phyloP scores from a whole-genome alignment of 2,113 vertebrate genomes.

The Megaceryle maxima region DNA sequence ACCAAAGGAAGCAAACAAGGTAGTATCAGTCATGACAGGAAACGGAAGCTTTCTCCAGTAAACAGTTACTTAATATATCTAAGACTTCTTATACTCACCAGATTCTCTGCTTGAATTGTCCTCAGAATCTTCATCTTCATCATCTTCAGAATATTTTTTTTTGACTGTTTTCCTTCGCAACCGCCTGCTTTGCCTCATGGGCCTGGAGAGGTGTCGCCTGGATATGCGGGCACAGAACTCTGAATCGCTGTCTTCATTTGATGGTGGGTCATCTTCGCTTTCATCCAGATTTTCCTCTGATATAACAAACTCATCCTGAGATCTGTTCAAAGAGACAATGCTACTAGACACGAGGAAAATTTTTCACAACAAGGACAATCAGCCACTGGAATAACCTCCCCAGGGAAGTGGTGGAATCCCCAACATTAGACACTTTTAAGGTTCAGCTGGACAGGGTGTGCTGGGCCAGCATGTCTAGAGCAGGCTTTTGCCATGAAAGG shows the following conservation, averaged over 20 bases:
- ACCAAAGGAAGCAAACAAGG: not conserved
- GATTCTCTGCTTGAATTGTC: slow-evolving; percentile 78
- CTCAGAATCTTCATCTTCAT: slow-evolving; percentile 86
- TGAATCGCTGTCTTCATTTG: slow-evolving; percentile 83
- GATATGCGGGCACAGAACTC: slow-evolving; percentile 78
- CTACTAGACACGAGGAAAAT: too few relatives aligned
- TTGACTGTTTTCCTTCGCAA: slow-evolving; percentile 81
- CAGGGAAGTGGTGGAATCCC: not conserved
- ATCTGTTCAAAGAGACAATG: slow-evolving; percentile 67
- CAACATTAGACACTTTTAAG: not conserved
- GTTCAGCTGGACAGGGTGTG: not conserved
- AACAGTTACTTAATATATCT: not conserved
- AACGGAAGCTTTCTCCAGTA: not conserved
- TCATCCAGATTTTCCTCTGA: slow-evolving; percentile 88
- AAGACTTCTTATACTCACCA: slow-evolving; percentile 59
- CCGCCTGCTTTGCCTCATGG: slow-evolving; percentile 79
- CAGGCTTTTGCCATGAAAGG: not conserved
- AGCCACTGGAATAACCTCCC: not conserved
- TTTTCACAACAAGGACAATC: not conserved
- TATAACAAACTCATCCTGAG: slow-evolving; percentile 89
- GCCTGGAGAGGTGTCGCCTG: slow-evolving; percentile 66
- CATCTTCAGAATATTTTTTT: slow-evolving; percentile 92
- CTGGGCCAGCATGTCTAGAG: not conserved
- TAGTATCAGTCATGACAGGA: not conserved
- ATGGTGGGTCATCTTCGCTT: slow-evolving; percentile 80